Evolutionary conservation across 2,113 vertebrate species (phyloP).

Genomic region (Xiphophorus maculatus): DNA sequence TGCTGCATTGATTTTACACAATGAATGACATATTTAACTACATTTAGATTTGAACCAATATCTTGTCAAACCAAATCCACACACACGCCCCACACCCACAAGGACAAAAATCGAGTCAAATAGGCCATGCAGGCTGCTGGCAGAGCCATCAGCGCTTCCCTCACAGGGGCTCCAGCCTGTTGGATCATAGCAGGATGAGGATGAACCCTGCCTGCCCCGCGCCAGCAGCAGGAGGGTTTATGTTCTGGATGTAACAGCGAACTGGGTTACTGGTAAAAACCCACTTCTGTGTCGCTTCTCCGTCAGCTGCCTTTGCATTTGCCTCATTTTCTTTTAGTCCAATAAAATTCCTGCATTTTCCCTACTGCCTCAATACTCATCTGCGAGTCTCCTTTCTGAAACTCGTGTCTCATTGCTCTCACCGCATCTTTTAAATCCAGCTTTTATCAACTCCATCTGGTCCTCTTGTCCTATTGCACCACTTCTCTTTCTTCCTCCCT

Average conservation of each 20-base stretch:
- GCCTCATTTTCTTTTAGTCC: conserved; percentile 1
- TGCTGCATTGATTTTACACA: not conserved
- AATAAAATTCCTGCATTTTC: conserved; percentile 6
- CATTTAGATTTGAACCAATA: conserved; percentile 31
- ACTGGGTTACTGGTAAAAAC: conserved; percentile 68
- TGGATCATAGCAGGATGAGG: conserved; percentile 47
- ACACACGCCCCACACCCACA: conserved; percentile 12
- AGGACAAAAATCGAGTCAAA: conserved; percentile 53
- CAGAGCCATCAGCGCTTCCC: conserved; percentile 41
- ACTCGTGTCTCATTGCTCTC: conserved; percentile 9
- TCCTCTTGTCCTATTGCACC: conserved; percentile 66
- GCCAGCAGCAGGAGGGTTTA: conserved; percentile 41
- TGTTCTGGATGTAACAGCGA: conserved; percentile 45
- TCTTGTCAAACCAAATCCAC: conserved; percentile 31
- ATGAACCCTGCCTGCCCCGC: conserved; percentile 44
- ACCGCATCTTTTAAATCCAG: conserved; percentile 39
- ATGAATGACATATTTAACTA: not conserved
- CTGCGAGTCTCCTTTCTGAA: conserved; percentile 1
- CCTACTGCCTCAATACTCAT: conserved; percentile 22
- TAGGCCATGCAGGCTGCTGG: conserved; percentile 61
- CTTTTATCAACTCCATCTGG: conserved; percentile 57
- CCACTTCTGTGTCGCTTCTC: conserved; percentile 21
- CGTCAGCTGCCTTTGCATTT: conserved; percentile 14
- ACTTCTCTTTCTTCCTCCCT: conserved; percentile 58
- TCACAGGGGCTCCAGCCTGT: conserved; percentile 49